These are phyloP conservation scores for Acleris laterana DNA, from an alignment of 2,888 invertebrate species.

Conservation along the genomic window DNA sequence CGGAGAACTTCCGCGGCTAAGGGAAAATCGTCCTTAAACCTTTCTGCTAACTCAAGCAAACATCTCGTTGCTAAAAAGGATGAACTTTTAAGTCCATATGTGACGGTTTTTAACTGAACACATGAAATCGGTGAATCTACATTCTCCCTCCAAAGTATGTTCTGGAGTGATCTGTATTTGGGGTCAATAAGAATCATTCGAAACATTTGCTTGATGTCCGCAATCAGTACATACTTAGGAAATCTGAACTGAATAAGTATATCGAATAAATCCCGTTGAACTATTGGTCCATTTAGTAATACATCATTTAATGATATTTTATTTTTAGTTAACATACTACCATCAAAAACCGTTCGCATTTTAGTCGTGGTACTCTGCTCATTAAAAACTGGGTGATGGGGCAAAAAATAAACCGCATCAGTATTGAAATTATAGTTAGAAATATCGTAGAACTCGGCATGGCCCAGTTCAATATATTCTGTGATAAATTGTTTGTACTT, in stretches of 20 bases:
- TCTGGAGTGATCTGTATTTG: not conserved
- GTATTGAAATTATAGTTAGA: not conserved
- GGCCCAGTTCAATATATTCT: conserved; percentile 9
- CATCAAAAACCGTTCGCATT: conserved; percentile 6
- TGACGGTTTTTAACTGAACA: conserved; percentile 5
- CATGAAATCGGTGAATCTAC: not conserved
- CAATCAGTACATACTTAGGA: not conserved
- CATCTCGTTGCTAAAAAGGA: conserved; percentile 3
- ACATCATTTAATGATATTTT: conserved; percentile 1
- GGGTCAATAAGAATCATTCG: conserved; percentile 3
- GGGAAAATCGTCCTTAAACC: conserved; percentile 2
- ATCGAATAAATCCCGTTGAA: conserved; percentile 5
- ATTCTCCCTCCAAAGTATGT: conserved; percentile 3
- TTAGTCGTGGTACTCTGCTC: not conserved
- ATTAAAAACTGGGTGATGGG: conserved; percentile 10
- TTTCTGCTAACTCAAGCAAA: not conserved
- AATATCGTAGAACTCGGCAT: not conserved
- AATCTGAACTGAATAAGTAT: conserved; percentile 1
- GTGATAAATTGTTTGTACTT: conserved; percentile 3
- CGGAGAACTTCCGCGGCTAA: conserved; percentile 12
- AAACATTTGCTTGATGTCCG: conserved; percentile 6
- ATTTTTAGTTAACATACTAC: not conserved
- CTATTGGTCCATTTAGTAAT: conserved; percentile 1
- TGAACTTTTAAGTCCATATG: conserved; percentile 5
- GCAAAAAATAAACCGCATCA: conserved; percentile 3